Percentiles rank a stretch among this genome's conserved stretches.
phyloP scores from a whole-genome alignment of 2,888 invertebrate species.

The Oxytorus armatus region DNA sequence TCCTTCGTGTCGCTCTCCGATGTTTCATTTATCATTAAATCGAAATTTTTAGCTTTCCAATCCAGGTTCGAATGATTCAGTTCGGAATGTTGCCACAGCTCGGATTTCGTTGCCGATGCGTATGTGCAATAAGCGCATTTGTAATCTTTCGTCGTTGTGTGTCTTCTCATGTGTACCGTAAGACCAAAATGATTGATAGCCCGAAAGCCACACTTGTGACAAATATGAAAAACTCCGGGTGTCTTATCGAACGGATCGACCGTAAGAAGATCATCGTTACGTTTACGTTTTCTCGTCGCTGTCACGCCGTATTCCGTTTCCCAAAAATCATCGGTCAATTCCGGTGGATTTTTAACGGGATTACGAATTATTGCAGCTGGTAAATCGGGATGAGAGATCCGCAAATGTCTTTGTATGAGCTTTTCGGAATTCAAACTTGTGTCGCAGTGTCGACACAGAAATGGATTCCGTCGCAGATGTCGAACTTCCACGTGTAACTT shows the following conservation, averaged over 20 bases:
- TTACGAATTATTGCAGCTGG: slow-evolving; percentile 75
- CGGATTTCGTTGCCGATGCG: slow-evolving; percentile 72
- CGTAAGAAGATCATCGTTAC: slow-evolving; percentile 35
- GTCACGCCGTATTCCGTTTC: slow-evolving; percentile 79
- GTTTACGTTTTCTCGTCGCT: slow-evolving; percentile 72
- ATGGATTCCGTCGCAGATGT: slow-evolving; percentile 78
- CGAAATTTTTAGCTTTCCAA: slow-evolving; percentile 69
- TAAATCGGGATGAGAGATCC: slow-evolving; percentile 74
- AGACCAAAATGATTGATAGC: slow-evolving; percentile 76
- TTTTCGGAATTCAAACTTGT: slow-evolving; percentile 78
- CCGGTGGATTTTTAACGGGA: slow-evolving; percentile 71
- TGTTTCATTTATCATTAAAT: slow-evolving; percentile 2
- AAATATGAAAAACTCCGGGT: slow-evolving; percentile 61
- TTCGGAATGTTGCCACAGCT: slow-evolving; percentile 79
- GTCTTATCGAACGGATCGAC: slow-evolving; percentile 35
- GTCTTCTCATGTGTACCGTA: slow-evolving; percentile 77
- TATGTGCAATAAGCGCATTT: slow-evolving; percentile 81
- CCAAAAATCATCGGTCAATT: slow-evolving; percentile 80
- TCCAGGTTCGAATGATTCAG: slow-evolving; percentile 77
- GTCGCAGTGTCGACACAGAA: slow-evolving; percentile 80
- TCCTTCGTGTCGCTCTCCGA: slow-evolving; percentile 11
- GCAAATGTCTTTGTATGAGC: slow-evolving; percentile 78
- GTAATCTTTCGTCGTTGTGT: slow-evolving; percentile 70
- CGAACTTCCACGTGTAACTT: slow-evolving; percentile 80
- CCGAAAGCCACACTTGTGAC: slow-evolving; percentile 77